Base-by-base conservation (phyloP, 1,140 invertebrate species). In the Eumeta japonica region DNA sequence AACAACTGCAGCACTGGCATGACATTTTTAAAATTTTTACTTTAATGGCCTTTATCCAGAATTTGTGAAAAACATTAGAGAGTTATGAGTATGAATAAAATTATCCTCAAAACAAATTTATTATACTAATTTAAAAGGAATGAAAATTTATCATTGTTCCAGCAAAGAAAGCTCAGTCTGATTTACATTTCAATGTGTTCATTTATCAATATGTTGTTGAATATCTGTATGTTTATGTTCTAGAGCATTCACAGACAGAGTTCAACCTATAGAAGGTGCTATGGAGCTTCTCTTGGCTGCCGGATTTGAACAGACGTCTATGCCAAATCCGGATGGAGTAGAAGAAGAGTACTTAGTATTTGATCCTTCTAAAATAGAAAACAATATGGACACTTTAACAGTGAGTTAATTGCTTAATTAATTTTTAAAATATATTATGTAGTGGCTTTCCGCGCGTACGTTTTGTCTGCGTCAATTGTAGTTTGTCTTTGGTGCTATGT, bases 281-380 rank as follows among this genome's bases (percentile, higher is more conserved):
- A 74, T 85, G 41, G 88, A 96, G 54, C 85, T 97, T 41, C 70
- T 97, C 2, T 62, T 82, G 47, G 90, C 90, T 1, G 89, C 89
- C 36, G 93, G 94, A 5, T 97, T 97, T 63, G 56, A 66, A 7
- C 74, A 83, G 46, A 60, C 81, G 34, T 74, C 78, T 39, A 48
- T 86, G 0, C 45, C 75, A 29, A 73, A 68, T 34, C 32, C 56
- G 0, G 80, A 83, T 19, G 81, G 77, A 2, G 50, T 58, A 3
- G 76, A 80, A 34, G 84, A 86, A 51, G 74, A 83, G 27, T 87
- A 79, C 45, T 72, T 85, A 40, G 80, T 87, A 3, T 86, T 85
- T 62, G 62, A 76, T 52, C 61, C 66, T 39, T 75, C 79, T 7
- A 81, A 79, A 49, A 48, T 80, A 5, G 67, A 74, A 33, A 70